Evolutionary conservation across 1,140 invertebrate species (phyloP), one percentile per base, ranked within the genome.

Genomic region (Heliothis subflexa): DNA sequence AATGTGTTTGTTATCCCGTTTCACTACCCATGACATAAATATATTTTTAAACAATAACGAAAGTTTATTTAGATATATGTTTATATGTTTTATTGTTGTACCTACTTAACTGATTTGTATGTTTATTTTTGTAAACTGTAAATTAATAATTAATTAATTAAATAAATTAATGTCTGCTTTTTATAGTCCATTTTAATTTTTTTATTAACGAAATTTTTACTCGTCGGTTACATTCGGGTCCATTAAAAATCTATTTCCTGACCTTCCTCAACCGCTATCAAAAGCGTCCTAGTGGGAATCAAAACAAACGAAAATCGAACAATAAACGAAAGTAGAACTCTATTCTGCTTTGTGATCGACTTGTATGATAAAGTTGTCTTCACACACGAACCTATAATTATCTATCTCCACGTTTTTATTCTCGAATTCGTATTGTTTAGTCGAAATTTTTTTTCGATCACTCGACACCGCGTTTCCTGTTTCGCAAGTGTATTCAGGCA

Each of bases 391-490:
- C 80, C 79, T 82, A 80, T 83, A 80, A 86, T 86, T 86, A 85
- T 78, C 84, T 79, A 80, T 78, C 47, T 75, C 2, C 21, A 21
- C 75, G 74, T 72, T 54, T 81, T 84, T 81, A 81, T 84, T 81
- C 66, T 49, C 18, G 21, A 45, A 28, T 47, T 50, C 55, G 33
- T 40, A 55, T 62, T 45, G 28, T 66, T 71, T 55, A 55, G 57
- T 45, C 21, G 4, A 13, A n/a, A n/a, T 33, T 61, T 47, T 50
- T 40, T 50, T 14, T 18, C 3, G 52, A 54, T 54, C 61, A 94
- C 90, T 89, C 85, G 91, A 94, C 89, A 92, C 91, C 92, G 87
- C 87, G 88, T 84, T 92, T 94, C 92, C 92, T 92, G 92, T 84
- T 84, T 81, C 83, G 84, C 91, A 91, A 90, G 90, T 91, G 89